These are phyloP conservation scores for Liparis tanakae DNA, from an alignment of 2,797 vertebrate genomes.

Conservation along the genomic window DNA sequence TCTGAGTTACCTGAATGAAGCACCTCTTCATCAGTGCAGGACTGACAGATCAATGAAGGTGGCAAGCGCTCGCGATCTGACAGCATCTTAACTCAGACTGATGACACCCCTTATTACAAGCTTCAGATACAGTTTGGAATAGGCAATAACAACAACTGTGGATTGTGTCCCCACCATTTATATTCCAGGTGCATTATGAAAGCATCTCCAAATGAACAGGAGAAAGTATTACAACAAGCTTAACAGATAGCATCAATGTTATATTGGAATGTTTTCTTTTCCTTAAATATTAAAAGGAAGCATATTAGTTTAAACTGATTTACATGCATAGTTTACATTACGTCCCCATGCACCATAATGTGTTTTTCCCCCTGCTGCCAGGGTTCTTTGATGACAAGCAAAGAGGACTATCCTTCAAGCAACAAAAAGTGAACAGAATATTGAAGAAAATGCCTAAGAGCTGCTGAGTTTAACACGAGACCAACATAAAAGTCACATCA, in stretches of 20 bases:
- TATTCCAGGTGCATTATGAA: background rate
- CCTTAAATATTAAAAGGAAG: background rate
- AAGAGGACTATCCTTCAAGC: background rate
- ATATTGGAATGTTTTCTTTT: background rate
- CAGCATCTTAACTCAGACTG: constrained; percentile 13
- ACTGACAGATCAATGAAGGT: background rate
- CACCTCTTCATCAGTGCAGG: background rate
- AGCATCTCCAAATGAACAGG: background rate
- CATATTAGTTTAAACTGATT: background rate
- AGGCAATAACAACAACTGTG: background rate
- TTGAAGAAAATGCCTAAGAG: background rate
- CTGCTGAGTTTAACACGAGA: background rate
- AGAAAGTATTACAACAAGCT: background rate
- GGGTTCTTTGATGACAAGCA: background rate
- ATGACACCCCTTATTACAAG: constrained; percentile 6
- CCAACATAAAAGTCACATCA: background rate
- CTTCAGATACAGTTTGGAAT: constrained; percentile 5
- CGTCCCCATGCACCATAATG: background rate
- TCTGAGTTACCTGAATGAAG: background rate
- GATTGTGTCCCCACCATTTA: background rate
- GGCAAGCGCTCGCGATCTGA: constrained; percentile 1
- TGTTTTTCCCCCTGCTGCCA: background rate
- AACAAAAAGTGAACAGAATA: background rate
- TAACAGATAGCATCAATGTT: background rate
- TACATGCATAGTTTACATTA: background rate